Conservation (phyloP, 64 coral and sea anemone species). For the Montipora foliosa region DNA sequence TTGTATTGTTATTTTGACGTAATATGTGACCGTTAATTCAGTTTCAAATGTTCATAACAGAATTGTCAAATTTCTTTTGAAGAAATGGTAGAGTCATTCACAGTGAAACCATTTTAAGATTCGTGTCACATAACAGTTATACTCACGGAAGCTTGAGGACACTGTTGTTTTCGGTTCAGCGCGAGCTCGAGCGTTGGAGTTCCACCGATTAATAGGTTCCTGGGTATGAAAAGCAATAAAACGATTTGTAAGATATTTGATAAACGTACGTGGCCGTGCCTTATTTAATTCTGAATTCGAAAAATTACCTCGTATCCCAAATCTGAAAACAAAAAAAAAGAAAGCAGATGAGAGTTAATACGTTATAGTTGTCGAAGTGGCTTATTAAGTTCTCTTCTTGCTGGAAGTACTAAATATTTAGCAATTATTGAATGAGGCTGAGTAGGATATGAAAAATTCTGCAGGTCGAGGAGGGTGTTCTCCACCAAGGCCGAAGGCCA, state of each 20-base stretch:
- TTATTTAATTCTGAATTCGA: background rate
- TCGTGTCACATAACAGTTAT: background rate
- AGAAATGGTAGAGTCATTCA: too few relatives aligned
- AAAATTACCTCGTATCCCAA: background rate
- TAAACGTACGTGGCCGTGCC: background rate
- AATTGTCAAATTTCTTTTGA: too few relatives aligned
- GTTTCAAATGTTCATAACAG: background rate
- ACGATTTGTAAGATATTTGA: background rate
- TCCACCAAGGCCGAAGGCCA: too few relatives aligned
- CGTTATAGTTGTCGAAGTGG: too few relatives aligned
- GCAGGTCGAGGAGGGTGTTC: too few relatives aligned
- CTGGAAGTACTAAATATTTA: too few relatives aligned
- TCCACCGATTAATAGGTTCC: background rate
- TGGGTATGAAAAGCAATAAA: background rate
- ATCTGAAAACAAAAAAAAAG: background rate
- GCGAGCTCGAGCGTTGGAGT: background rate
- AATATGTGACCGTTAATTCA: too few relatives aligned
- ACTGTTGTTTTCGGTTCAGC: background rate
- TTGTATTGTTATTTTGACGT: background rate
- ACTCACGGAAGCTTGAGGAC: background rate
- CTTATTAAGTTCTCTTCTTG: too few relatives aligned
- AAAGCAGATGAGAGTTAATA: background rate
- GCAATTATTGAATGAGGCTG: too few relatives aligned
- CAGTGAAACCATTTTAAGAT: too few relatives aligned
- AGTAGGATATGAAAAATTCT: too few relatives aligned